Evolutionary conservation across 2,888 invertebrate species (phyloP), one percentile per base, ranked within the genome.

Genomic region (Phragmatobia fuliginosa): DNA sequence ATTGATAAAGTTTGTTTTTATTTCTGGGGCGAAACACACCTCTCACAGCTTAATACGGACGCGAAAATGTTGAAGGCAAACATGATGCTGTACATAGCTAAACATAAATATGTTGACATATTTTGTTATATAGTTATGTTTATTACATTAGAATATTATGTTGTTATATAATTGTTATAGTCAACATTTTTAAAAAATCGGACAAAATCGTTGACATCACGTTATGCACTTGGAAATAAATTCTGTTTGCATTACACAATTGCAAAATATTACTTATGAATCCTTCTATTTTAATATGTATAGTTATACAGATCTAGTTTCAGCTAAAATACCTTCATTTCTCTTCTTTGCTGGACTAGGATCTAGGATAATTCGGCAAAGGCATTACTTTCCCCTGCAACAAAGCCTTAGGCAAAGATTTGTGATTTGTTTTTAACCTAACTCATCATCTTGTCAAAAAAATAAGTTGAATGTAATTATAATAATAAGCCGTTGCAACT

Each of bases 1-100:
- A 79, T 71, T 72, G 21, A 76, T 73, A 73, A 66, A 65, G 70
- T 67, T 76, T 76, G 71, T 76, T 79, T 75, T 73, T 69, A 67
- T 67, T 78, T 72, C 56, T 62, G 33, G 70, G 71, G 36, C 67
- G 31, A 73, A 67, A 77, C 67, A 66, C 71, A 67, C 69, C 28
- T 36, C n/a, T 18, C 33, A 75, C 66, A 74, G n/a, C n/a, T 70
- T 64, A 63, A 38, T 62, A 73, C 65, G 62, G 62, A 56, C 14
- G 45, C 36, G 76, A 74, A 67, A 68, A 83, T 83, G 71, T 60
- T 65, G 68, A 74, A 74, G 65, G 36, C 62, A 80, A 65, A 80
- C 73, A 74, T 38, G 58, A 25, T 31, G 28, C 7, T 38, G 16
- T 38, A 16, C 25, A n/a, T 11, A 52, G 21, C 33, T 28, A 66